phyloP scores from a whole-genome alignment of 2,113 vertebrate species.

The Stercorarius parasiticus region DNA sequence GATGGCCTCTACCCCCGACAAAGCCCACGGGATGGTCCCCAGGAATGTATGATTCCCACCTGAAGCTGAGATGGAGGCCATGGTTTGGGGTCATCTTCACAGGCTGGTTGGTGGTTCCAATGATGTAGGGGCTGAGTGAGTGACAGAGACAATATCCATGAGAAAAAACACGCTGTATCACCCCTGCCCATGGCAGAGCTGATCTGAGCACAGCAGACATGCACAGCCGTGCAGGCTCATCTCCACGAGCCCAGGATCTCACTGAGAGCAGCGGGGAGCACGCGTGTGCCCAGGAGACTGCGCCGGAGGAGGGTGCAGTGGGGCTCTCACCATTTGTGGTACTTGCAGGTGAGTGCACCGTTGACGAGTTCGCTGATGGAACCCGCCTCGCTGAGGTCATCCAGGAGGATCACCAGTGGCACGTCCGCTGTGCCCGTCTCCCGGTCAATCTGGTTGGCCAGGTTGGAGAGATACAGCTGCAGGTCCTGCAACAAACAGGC shows the following conservation, averaged over 20 bases:
- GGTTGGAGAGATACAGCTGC: slow-evolving; percentile 91
- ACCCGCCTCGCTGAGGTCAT: slow-evolving; percentile 87
- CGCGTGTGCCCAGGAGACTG: accelerated
- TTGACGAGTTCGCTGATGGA: slow-evolving; percentile 93
- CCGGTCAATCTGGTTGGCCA: slow-evolving; percentile 93
- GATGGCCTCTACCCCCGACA: neutral
- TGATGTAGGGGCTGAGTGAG: slow-evolving; percentile 87
- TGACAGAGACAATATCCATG: neutral
- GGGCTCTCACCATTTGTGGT: slow-evolving; percentile 91
- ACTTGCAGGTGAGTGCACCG: slow-evolving; percentile 94
- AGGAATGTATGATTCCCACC: slow-evolving; percentile 63
- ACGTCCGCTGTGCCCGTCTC: slow-evolving; percentile 83
- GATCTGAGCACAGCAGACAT: neutral
- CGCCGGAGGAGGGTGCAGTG: accelerated
- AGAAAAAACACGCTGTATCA: neutral
- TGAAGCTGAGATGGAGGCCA: slow-evolving; percentile 94
- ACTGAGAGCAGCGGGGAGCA: accelerated
- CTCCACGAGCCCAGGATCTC: accelerated
- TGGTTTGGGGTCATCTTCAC: slow-evolving; percentile 94
- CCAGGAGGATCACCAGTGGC: slow-evolving; percentile 90
- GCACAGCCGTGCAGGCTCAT: accelerated
- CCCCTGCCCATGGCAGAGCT: accelerated
- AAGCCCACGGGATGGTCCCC: neutral
- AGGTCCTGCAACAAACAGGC: slow-evolving; percentile 79
- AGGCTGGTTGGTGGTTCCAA: slow-evolving; percentile 94